Percentiles rank a stretch among this genome's conserved stretches.
phyloP scores from a whole-genome alignment of 2,113 vertebrate genomes.

The Fregetta grallaria region DNA sequence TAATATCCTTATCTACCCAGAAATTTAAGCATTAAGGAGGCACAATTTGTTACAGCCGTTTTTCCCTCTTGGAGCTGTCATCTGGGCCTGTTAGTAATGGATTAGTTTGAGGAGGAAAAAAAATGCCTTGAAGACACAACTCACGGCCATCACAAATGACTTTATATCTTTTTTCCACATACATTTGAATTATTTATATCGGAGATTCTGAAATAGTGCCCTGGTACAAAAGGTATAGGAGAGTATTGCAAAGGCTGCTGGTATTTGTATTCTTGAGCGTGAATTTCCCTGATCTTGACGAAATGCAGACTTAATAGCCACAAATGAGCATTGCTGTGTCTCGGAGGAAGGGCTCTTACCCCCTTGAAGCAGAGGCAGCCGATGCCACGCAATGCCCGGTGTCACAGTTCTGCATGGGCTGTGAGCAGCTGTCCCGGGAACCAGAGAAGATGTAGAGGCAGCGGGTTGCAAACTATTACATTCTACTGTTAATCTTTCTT shows the following conservation, averaged over 20 bases:
- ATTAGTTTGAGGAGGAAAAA: neutral
- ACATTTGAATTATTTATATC: neutral
- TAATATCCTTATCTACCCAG: neutral
- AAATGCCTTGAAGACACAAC: neutral
- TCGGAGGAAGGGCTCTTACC: neutral
- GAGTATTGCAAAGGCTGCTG: neutral
- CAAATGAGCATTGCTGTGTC: neutral
- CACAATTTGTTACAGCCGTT: neutral
- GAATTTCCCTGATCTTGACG: neutral
- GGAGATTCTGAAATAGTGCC: neutral
- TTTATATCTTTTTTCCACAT: neutral
- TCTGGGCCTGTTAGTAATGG: neutral
- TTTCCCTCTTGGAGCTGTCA: neutral
- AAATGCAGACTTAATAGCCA: neutral
- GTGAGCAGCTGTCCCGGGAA: neutral
- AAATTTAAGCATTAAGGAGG: neutral
- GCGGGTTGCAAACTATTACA: neutral
- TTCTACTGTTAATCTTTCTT: neutral
- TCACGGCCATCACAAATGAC: neutral
- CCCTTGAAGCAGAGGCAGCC: neutral
- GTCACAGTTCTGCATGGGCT: neutral
- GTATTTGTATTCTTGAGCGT: neutral
- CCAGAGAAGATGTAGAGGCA: accelerated
- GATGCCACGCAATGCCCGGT: accelerated
- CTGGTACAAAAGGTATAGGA: neutral